phyloP scores from a whole-genome alignment of 30 jellyfish, hydroid and myxozoan species.

The Turritopsis dohrnii region DNA sequence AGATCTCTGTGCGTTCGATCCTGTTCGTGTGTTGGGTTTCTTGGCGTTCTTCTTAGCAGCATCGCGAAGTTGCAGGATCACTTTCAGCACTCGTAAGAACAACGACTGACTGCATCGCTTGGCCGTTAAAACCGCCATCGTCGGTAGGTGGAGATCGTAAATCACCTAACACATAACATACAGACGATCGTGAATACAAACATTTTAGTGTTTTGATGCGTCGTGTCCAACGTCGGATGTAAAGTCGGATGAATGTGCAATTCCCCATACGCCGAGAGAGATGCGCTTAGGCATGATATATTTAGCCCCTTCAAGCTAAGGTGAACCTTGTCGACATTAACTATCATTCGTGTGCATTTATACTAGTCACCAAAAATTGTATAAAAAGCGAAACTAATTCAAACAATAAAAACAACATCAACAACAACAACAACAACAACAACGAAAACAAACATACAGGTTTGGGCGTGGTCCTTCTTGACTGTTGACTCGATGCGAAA shows the following conservation, averaged over 20 bases:
- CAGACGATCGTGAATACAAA: not conserved
- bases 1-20: conserved; percentile 43
- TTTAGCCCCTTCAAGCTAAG: too few species aligned
- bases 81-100: conserved; percentile 79
- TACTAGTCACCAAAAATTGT: too few species aligned
- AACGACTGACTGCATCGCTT: conserved; percentile 84
- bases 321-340: too few species aligned
- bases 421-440: not conserved
- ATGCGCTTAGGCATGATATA: too few species aligned
- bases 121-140: conserved; percentile 92
- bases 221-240: too few species aligned
- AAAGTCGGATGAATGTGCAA: too few species aligned
- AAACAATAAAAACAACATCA: too few species aligned
- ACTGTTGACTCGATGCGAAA: conserved; percentile 20
- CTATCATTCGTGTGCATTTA: too few species aligned
- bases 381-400: not conserved
- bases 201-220: not conserved
- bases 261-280: too few species aligned
- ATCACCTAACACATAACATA: conserved; percentile 45
- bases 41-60: conserved; percentile 81
- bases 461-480: conserved; percentile 36
- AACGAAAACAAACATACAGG: conserved; percentile 25
- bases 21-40: conserved; percentile 38
- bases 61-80: conserved; percentile 78
- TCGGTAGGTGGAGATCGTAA: conserved; percentile 85